These are phyloP conservation scores for Tinea pellionella DNA, from an alignment of 2,888 invertebrate species.

Conservation along the genomic window DNA sequence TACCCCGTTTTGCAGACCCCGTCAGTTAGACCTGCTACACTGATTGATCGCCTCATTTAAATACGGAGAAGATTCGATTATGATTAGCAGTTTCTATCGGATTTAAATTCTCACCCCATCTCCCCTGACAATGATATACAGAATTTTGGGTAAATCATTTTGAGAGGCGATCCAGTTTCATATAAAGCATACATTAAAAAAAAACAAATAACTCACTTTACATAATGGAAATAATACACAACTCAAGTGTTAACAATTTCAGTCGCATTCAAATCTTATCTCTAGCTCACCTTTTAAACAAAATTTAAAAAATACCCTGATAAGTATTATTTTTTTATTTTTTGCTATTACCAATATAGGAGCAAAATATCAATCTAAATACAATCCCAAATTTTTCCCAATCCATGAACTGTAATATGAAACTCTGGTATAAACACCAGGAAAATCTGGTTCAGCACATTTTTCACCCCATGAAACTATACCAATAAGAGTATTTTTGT, in stretches of 20 bases:
- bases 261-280: not conserved
- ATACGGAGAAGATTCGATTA: constrained; percentile 51
- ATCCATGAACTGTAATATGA: constrained; percentile 28
- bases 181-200: no score
- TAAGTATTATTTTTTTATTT: not conserved
- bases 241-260: no score
- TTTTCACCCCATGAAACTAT: constrained; percentile 71
- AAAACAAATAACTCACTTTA: no score
- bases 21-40: constrained; percentile 42
- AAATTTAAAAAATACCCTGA: not conserved
- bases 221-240: no score
- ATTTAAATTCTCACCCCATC: constrained; percentile 11
- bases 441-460: constrained; percentile 60
- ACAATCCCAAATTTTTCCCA: not conserved
- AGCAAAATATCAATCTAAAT: not conserved
- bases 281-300: not conserved
- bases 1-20: constrained; percentile 18
- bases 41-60: constrained; percentile 61
- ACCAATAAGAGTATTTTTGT: constrained; percentile 51
- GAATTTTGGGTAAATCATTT: not conserved
- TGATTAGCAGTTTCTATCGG: constrained; percentile 36
- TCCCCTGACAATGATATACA: not conserved
- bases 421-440: constrained; percentile 69
- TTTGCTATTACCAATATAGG: not conserved
- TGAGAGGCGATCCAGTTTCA: not conserved